Evolutionary conservation across 2,797 vertebrate genomes (phyloP).

Genomic region (Chelidonichthys spinosus): DNA sequence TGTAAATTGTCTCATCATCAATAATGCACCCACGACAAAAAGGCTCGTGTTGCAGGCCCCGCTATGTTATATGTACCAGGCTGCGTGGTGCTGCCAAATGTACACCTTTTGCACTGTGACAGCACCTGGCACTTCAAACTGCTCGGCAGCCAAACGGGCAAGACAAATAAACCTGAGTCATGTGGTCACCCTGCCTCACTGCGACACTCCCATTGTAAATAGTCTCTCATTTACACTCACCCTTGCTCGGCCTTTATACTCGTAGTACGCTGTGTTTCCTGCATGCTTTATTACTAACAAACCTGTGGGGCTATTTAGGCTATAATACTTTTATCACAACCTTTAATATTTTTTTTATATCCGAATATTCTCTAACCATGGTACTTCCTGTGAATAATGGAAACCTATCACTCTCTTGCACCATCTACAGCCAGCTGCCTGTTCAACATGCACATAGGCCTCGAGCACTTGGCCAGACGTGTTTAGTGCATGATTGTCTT

Average conservation of each 20-base stretch:
- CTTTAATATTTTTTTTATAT: slow-evolving; percentile 28
- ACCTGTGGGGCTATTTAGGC: slow-evolving; percentile 35
- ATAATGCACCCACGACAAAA: slow-evolving; percentile 70
- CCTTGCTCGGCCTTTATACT: slow-evolving; percentile 48
- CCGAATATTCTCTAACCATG: slow-evolving; percentile 47
- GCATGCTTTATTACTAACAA: slow-evolving; percentile 60
- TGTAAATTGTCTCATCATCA: slow-evolving; percentile 67
- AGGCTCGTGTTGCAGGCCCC: slow-evolving; percentile 60
- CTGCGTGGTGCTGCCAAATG: slow-evolving; percentile 31
- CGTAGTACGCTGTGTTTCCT: slow-evolving; percentile 25
- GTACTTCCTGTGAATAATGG: slow-evolving; percentile 70
- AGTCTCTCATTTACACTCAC: slow-evolving; percentile 54
- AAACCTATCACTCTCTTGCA: slow-evolving; percentile 62
- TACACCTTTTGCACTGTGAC: slow-evolving; percentile 45
- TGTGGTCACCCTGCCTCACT: slow-evolving; percentile 60
- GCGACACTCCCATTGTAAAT: slow-evolving; percentile 82
- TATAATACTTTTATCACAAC: slow-evolving; percentile 39
- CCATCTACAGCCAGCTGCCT: slow-evolving; percentile 40
- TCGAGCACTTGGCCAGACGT: slow-evolving; percentile 4
- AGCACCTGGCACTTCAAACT: slow-evolving; percentile 58
- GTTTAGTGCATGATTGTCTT: slow-evolving; percentile 18
- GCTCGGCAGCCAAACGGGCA: slow-evolving; percentile 47
- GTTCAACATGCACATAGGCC: slow-evolving; percentile 19
- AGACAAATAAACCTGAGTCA: slow-evolving; percentile 70
- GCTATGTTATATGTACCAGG: slow-evolving; percentile 23